Evolutionary conservation across 2,797 vertebrate species (phyloP).

Genomic region (Botia kubotai): DNA sequence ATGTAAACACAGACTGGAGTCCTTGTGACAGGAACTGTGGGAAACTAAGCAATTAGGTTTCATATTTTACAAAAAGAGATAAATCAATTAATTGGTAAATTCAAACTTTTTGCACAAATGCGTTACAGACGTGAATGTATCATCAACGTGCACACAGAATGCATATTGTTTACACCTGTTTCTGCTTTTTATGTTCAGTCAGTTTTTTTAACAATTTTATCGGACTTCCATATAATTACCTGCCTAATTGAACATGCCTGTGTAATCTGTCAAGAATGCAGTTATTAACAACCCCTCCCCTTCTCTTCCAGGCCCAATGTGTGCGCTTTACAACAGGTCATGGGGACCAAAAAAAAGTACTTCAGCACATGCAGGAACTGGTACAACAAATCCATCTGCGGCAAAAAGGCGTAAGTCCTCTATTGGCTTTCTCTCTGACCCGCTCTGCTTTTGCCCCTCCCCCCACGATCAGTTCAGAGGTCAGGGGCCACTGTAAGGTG

Average conservation of each 20-base stretch:
- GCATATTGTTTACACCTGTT: no score
- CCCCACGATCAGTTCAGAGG: not conserved
- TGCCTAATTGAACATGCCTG: slow-evolving; percentile 6
- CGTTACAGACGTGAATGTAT: no score
- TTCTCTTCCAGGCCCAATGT: slow-evolving; percentile 84
- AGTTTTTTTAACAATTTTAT: slow-evolving; percentile 32
- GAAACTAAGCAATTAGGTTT: no score
- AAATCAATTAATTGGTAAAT: no score
- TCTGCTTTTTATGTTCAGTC: not conserved
- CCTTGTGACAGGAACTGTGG: no score
- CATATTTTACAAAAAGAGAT: no score
- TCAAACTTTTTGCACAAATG: no score
- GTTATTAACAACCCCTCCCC: slow-evolving; percentile 2
- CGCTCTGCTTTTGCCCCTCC: not conserved
- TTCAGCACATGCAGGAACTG: slow-evolving; percentile 98
- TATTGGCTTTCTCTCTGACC: not conserved
- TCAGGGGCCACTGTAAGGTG: not conserved
- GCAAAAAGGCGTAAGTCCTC: slow-evolving; percentile 92
- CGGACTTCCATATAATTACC: slow-evolving; percentile 6
- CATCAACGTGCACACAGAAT: no score
- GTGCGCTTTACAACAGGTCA: slow-evolving; percentile 93
- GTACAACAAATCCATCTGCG: slow-evolving; percentile 94
- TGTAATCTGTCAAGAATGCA: not conserved
- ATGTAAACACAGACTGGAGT: no score
- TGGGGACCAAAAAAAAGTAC: slow-evolving; percentile 93